phyloP scores from a whole-genome alignment of 2,113 vertebrate genomes.

The Cyphomyrus plagiostoma region DNA sequence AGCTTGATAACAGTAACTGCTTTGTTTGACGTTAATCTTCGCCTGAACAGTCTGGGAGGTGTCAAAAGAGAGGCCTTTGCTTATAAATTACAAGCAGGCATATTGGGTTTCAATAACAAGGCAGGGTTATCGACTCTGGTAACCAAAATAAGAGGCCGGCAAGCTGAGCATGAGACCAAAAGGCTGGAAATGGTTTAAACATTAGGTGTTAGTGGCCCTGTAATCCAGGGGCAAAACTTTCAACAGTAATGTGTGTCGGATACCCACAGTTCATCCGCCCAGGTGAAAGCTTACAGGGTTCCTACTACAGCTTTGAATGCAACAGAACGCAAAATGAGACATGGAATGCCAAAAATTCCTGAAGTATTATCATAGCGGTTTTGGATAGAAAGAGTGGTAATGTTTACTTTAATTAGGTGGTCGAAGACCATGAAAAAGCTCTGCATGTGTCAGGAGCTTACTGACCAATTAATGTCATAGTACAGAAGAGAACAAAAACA shows the following conservation, averaged over 20 bases:
- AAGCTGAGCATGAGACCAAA: neutral
- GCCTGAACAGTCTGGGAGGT: conserved; percentile 1
- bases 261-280: conserved; percentile 12
- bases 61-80: neutral
- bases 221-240: conserved; percentile 18
- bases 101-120: neutral
- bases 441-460: neutral
- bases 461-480: neutral
- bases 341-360: neutral
- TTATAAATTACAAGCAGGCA: neutral
- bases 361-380: neutral
- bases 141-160: neutral
- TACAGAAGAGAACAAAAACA: neutral
- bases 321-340: neutral
- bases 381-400: neutral
- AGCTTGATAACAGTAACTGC: neutral
- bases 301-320: neutral
- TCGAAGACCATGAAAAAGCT: neutral
- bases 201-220: neutral
- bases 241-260: conserved; percentile 16
- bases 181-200: neutral
- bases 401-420: neutral
- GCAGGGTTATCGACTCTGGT: neutral
- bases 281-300: neutral
- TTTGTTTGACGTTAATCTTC: conserved; percentile 20